Conservation (phyloP, 2,113 vertebrate genomes). For the Dinomys branickii region DNA sequence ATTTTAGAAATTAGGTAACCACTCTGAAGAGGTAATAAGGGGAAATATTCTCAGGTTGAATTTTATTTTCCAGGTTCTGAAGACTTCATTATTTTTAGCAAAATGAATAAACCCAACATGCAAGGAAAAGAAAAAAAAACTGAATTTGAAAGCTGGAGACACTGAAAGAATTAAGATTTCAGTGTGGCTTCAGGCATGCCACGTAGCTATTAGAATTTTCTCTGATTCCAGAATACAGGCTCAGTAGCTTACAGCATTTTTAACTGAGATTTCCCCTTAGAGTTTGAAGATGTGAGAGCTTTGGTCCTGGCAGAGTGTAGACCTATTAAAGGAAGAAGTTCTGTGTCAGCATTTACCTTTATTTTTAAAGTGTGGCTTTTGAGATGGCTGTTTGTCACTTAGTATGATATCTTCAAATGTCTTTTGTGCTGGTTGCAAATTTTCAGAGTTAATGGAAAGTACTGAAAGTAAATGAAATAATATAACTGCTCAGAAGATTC, state of each 20-base stretch:
- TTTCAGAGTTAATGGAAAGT: not conserved
- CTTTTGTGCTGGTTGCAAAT: constrained; percentile 35
- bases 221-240: not conserved
- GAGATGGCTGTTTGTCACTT: not conserved
- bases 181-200: not conserved
- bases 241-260: not conserved
- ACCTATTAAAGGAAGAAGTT: constrained; percentile 31
- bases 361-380: constrained; percentile 27
- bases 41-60: constrained; percentile 46
- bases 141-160: constrained; percentile 13
- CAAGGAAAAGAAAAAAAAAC: not conserved
- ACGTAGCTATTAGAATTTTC: not conserved
- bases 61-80: constrained; percentile 54
- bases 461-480: not conserved
- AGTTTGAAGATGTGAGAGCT: constrained; percentile 37
- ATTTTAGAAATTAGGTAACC: constrained; percentile 22
- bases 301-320: not conserved
- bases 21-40: constrained; percentile 40
- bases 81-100: constrained; percentile 40
- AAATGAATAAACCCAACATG: constrained; percentile 33
- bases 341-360: not conserved
- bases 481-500: not conserved
- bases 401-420: not conserved
- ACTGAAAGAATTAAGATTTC: not conserved
- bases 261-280: not conserved